Conservation (phyloP, 2,113 vertebrate genomes). For the Hydrochoerus hydrochaeris region DNA sequence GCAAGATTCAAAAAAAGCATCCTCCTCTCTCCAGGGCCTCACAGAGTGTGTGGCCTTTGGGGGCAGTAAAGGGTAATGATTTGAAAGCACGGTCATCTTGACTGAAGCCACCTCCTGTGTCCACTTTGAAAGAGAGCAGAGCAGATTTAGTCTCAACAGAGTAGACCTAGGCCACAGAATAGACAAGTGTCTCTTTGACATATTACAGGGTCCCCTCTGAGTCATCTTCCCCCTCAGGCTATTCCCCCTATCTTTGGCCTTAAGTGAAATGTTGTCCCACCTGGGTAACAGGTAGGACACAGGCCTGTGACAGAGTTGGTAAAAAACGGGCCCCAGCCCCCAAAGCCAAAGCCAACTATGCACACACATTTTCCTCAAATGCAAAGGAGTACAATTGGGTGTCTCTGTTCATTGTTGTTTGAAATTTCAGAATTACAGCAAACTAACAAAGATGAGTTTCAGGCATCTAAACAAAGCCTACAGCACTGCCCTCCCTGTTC, state of each 20-base stretch:
- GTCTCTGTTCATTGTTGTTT: background rate
- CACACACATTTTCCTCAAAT: background rate
- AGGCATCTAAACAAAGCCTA: background rate
- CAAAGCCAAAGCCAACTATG: background rate
- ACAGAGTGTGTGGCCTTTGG: background rate
- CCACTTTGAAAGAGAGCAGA: background rate
- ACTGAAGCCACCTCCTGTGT: background rate
- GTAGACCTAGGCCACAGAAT: background rate
- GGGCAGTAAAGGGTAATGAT: background rate
- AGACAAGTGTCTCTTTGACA: background rate
- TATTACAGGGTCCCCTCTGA: background rate
- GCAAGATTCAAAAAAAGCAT: background rate
- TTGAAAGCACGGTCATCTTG: background rate
- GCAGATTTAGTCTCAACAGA: background rate
- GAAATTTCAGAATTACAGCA: background rate
- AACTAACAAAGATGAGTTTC: background rate
- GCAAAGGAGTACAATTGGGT: background rate
- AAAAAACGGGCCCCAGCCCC: constrained; percentile 28
- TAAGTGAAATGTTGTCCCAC: background rate
- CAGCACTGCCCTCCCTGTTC: background rate
- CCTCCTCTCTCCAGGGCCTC: background rate
- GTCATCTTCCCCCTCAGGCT: background rate
- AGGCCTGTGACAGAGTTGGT: background rate
- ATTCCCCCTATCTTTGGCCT: background rate
- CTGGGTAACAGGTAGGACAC: background rate